Evolutionary conservation across 2,888 invertebrate genomes (phyloP).

Genomic region (Protophormia terraenovae): DNA sequence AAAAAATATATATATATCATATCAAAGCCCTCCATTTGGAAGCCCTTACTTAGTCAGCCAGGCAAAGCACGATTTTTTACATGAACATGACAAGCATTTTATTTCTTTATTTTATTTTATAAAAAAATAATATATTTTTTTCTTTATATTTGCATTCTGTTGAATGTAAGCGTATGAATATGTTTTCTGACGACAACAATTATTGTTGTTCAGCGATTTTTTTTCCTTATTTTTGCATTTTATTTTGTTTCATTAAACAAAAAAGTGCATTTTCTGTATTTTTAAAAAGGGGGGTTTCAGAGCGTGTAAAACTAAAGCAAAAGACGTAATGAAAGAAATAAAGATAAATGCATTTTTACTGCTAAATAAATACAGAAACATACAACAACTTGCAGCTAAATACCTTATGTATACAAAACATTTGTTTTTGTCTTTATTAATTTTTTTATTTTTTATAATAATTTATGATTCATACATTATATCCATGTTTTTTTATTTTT

Average conservation of each 20-base stretch:
- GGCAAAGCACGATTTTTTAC: constrained; percentile 72
- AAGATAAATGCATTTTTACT: constrained; percentile 19
- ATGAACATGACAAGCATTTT: constrained; percentile 76
- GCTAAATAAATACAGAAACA: background rate
- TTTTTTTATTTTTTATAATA: background rate
- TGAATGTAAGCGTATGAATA: constrained; percentile 13
- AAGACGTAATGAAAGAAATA: background rate
- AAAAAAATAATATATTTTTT: background rate
- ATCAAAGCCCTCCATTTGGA: constrained; percentile 40
- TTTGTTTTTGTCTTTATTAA: constrained; percentile 5
- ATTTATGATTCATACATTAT: constrained; percentile 51
- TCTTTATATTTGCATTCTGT: constrained; percentile 34
- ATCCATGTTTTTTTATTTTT: background rate
- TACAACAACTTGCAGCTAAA: background rate
- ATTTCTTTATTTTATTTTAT: constrained; percentile 54
- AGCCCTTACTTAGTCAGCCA: constrained; percentile 59
- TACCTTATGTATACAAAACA: background rate
- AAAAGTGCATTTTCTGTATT: constrained; percentile 11
- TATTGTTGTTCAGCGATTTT: constrained; percentile 59
- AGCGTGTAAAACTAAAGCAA: background rate
- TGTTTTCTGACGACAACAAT: constrained; percentile 50
- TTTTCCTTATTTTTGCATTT: background rate
- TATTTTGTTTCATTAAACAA: constrained; percentile 20
- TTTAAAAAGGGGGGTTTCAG: background rate
- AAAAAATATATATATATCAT: background rate